These are phyloP conservation scores for Turritopsis dohrnii DNA, from an alignment of 30 jellyfish, hydroid and myxozoan genomes.

Conservation along the genomic window DNA sequence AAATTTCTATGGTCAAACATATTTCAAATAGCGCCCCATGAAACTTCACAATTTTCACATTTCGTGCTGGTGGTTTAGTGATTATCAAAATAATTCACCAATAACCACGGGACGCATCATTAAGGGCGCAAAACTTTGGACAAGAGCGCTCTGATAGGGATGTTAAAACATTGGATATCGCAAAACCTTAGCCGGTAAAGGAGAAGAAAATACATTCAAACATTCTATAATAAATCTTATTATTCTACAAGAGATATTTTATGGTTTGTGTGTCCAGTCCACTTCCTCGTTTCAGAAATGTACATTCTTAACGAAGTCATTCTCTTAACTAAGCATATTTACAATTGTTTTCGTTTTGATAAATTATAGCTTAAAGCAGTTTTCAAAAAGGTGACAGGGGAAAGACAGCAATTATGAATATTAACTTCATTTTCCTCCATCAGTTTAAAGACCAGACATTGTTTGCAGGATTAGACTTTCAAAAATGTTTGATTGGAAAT, in stretches of 20 bases:
- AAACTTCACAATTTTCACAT: no score
- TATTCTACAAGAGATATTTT: not conserved
- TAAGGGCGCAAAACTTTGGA: no score
- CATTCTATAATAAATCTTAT: not conserved
- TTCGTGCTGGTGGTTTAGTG: no score
- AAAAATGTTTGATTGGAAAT: not conserved
- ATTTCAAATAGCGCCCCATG: no score
- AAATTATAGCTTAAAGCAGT: not conserved
- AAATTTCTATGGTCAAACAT: no score
- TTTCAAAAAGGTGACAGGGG: not conserved
- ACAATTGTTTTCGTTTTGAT: not conserved
- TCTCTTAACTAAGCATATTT: not conserved
- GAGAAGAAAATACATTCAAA: not conserved
- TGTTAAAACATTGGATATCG: no score
- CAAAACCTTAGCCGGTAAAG: no score
- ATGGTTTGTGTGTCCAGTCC: not conserved
- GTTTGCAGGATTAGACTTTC: not conserved
- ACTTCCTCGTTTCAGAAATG: not conserved
- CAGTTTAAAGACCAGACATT: not conserved
- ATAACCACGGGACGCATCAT: no score
- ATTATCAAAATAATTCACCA: no score
- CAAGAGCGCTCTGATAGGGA: no score
- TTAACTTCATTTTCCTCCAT: not conserved
- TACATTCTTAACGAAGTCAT: not conserved
- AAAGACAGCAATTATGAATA: not conserved